Evolutionary conservation across 1,140 invertebrate species (phyloP), one percentile per base, ranked within the genome.

Genomic region (Ceratitis capitata): DNA sequence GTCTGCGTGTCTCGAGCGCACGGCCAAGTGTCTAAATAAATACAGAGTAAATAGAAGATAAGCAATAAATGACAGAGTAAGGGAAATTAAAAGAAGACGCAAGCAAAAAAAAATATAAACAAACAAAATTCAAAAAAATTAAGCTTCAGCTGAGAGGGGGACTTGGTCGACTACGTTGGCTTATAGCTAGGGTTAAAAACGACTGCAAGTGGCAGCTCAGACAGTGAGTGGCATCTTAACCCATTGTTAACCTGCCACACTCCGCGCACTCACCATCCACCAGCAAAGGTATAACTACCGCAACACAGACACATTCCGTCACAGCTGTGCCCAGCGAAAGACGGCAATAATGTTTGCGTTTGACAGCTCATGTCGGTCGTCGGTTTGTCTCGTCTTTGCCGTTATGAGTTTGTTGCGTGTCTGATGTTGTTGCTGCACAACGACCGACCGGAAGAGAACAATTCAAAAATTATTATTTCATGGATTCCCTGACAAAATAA

Each of bases 161-260:
- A 78, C 39, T 5, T n/a, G 32, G 39, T 19, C 19, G 69, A 19
- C 61, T 29, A 69, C 61, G 29, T 12, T 69, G 29, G 61, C 61
- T 53, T 9, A n/a, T 53, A 19, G 32, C 29, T 19, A 32, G 61
- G 61, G 61, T 56, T 19, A 78, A 9, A 23, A 45, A 39, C 39
- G 69, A 78, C 69, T 78, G 69, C 69, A 78, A 78, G 39, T 45
- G 69, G 69, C 69, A 78, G 69, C 69, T 78, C 69, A 78, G 69
- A 78, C 69, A 78, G 69, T 78, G 39, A 78, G 69, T 45, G 69
- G 39, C 69, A 78, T 78, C 69, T 78, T 78, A 78, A 78, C 69
- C 69, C 69, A 78, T 78, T 78, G 69, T 78, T 78, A 42, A 42
- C 39, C 9, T 39, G 19, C 19, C 12, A 14, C 69, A 45, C 69